Evolutionary conservation across 1,140 invertebrate species (phyloP), one percentile per base, ranked within the genome.

Genomic region (Listronotus bonariensis): DNA sequence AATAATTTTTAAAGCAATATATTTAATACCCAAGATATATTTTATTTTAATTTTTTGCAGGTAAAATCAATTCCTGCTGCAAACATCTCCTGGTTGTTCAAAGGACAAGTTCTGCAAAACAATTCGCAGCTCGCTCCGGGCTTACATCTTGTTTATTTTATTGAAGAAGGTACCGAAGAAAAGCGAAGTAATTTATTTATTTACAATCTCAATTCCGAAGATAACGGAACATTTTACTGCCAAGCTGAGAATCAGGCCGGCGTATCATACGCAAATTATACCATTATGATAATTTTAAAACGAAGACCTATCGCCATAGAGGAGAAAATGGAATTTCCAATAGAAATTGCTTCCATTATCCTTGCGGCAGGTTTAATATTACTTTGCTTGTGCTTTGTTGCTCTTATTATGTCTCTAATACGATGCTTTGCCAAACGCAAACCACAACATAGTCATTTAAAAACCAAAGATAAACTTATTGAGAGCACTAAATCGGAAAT

Each of bases 241-340:
- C 77, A 88, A 0, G 92, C 92, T 0, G 88, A 92, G 70, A 94
- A 95, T 73, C 84, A 87, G 6, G 92, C 91, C 0, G 92, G 92
- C 12, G 84, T 81, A 52, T 82, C 86, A 0, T 84, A 85, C 57
- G 86, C 88, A 8, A 93, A 93, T 73, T 90, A 91, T 60, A 91
- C 91, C 0, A 82, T 94, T 26, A 82, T 85, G 57, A 84, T 91
- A 14, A 81, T 89, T 26, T 81, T 88, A 18, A 88, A 88, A 75
- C 86, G 88, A 70, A 87, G 87, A 62, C 84, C 86, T 12, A 36
- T 41, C 10, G 69, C 53, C 42, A 18, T 55, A 12, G 51, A 67
- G 34, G 42, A 56, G 12, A 82, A 86, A 36, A n/a, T 8, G 11
- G 67, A 68, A 84, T 26, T 88, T 72, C 86, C 87, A 3, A 82